Evolutionary conservation across 2,113 vertebrate genomes (phyloP).

Genomic region (Rhinogobius similis): DNA sequence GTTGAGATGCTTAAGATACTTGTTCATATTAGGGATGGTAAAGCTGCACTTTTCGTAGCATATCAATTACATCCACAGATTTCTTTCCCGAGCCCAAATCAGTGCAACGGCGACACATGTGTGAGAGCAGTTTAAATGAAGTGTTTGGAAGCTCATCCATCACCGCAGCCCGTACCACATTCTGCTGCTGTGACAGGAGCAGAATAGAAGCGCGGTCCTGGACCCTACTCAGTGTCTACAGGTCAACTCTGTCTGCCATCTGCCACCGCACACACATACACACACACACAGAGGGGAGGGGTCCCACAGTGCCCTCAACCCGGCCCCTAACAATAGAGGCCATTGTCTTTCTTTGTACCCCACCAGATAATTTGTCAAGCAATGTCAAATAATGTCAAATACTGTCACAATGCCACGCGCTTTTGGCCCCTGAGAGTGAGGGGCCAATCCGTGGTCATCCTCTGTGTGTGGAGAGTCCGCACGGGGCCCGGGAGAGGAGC

Average conservation of each 20-base stretch:
- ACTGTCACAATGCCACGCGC: conserved; percentile 59
- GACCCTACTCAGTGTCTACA: conserved; percentile 81
- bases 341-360: conserved; percentile 64
- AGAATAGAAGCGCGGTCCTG: conserved; percentile 75
- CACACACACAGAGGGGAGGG: conserved; percentile 3
- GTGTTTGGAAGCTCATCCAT: conserved; percentile 77
- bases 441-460: conserved; percentile 29
- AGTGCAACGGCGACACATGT: neutral
- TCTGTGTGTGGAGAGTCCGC: neutral
- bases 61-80: neutral
- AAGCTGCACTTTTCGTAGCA: neutral
- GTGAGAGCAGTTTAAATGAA: conserved; percentile 38
- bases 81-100: neutral
- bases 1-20: too few relatives aligned
- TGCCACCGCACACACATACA: conserved; percentile 78
- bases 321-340: conserved; percentile 59
- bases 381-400: conserved; percentile 68
- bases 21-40: neutral
- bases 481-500: neutral
- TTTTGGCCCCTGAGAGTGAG: conserved; percentile 38
- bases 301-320: conserved; percentile 35
- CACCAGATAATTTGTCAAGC: conserved; percentile 64
- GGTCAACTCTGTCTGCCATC: conserved; percentile 90
- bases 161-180: conserved; percentile 72
- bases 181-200: conserved; percentile 77